Conservation (phyloP, 1,140 invertebrate genomes). For the Lordiphosa mommai region DNA sequence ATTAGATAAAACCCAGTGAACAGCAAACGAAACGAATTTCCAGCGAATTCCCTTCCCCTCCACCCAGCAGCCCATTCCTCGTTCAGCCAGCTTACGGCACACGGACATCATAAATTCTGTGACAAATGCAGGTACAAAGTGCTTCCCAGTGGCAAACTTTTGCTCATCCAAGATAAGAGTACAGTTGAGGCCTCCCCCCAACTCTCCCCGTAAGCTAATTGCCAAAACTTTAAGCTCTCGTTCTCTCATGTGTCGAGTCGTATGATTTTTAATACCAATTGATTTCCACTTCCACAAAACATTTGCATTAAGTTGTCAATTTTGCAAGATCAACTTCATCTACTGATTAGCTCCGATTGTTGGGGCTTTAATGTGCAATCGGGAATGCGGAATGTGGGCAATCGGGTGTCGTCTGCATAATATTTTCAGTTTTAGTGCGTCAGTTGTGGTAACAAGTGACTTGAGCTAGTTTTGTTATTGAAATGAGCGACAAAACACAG, state of each 20-base stretch:
- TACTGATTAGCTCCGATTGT: slow-evolving; percentile 54
- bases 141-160: slow-evolving; percentile 52
- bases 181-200: neutral
- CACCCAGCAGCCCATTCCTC: neutral
- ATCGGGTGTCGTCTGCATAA: slow-evolving; percentile 51
- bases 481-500: slow-evolving; percentile 47
- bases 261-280: slow-evolving; percentile 60
- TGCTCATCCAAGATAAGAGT: slow-evolving; percentile 35
- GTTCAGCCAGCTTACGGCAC: neutral
- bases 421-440: slow-evolving; percentile 67
- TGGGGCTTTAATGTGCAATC: slow-evolving; percentile 14
- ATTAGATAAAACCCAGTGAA: slow-evolving; percentile 69
- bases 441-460: slow-evolving; percentile 74
- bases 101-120: slow-evolving; percentile 65
- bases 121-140: slow-evolving; percentile 73
- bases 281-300: slow-evolving; percentile 49
- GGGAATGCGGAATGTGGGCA: neutral
- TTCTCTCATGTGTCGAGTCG: slow-evolving; percentile 12
- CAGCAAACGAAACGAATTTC: slow-evolving; percentile 56
- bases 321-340: slow-evolving; percentile 2
- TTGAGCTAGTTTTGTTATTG: slow-evolving; percentile 73
- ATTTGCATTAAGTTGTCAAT: slow-evolving; percentile 62
- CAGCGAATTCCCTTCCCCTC: slow-evolving; percentile 16
- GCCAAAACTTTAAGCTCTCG: slow-evolving; percentile 45
- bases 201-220: slow-evolving; percentile 36